phyloP scores from a whole-genome alignment of 2,888 invertebrate species.

The Brachyopa scutellaris region DNA sequence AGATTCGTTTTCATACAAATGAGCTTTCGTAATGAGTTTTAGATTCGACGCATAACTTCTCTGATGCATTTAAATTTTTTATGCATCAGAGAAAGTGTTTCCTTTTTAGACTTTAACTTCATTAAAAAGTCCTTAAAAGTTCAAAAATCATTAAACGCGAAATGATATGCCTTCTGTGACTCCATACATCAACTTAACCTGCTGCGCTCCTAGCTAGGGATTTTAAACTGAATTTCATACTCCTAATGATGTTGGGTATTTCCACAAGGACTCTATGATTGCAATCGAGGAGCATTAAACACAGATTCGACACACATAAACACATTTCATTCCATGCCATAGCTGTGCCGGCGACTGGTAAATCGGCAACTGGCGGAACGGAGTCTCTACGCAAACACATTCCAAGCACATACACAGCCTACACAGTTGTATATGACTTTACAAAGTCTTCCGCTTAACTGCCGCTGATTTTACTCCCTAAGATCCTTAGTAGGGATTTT shows the following conservation, averaged over 20 bases:
- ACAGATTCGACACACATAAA: slow-evolving; percentile 44
- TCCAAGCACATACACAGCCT: slow-evolving; percentile 18
- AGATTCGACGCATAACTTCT: too few relatives aligned
- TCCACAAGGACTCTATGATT: slow-evolving; percentile 26
- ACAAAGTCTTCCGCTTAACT: slow-evolving; percentile 24
- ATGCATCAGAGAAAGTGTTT: too few relatives aligned
- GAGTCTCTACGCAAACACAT: slow-evolving; percentile 40
- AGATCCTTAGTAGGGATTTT: slow-evolving; percentile 12
- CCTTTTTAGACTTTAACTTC: neutral
- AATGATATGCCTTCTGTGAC: slow-evolving; percentile 1
- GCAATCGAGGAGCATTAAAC: slow-evolving; percentile 44
- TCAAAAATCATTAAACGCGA: neutral
- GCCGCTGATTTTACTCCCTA: slow-evolving; percentile 3
- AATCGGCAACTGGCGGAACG: slow-evolving; percentile 25
- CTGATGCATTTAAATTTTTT: too few relatives aligned
- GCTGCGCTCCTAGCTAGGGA: too few relatives aligned
- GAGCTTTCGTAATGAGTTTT: too few relatives aligned
- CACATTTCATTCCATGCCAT: slow-evolving; percentile 10
- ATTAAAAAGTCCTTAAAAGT: neutral
- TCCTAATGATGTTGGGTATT: slow-evolving; percentile 23
- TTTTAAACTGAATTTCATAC: too few relatives aligned
- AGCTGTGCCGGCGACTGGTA: slow-evolving; percentile 15
- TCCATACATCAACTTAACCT: slow-evolving; percentile 9
- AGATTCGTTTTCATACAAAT: too few relatives aligned
- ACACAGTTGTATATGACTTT: too few relatives aligned